phyloP scores from a whole-genome alignment of 2,113 vertebrate genomes.

The Erpornis zantholeuca region DNA sequence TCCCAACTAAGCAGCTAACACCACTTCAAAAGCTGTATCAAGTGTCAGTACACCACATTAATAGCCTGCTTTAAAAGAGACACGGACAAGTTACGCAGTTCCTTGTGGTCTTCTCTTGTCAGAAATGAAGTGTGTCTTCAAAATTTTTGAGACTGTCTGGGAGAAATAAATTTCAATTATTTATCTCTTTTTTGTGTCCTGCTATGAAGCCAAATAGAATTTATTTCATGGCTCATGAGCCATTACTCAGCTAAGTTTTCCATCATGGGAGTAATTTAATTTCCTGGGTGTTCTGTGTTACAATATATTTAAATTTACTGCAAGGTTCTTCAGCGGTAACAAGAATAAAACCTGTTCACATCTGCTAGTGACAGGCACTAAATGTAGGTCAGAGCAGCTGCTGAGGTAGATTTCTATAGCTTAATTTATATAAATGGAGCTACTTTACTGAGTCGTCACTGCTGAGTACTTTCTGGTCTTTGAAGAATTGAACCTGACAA shows the following conservation, averaged over 20 bases:
- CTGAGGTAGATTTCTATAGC: neutral
- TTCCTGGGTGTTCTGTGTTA: neutral
- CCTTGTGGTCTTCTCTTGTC: neutral
- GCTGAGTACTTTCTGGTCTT: neutral
- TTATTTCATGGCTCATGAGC: neutral
- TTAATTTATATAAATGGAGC: neutral
- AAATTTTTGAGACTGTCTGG: neutral
- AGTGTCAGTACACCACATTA: neutral
- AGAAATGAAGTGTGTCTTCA: neutral
- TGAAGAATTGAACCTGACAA: neutral
- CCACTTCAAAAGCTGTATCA: slow-evolving; percentile 3
- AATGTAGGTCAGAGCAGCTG: neutral
- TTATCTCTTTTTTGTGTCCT: neutral
- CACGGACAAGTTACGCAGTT: neutral
- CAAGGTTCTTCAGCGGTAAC: neutral
- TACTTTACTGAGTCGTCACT: neutral
- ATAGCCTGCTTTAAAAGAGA: neutral
- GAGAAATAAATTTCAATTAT: neutral
- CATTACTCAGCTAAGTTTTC: neutral
- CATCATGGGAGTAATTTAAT: neutral
- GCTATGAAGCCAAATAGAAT: neutral
- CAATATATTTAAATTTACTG: neutral
- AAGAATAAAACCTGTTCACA: neutral
- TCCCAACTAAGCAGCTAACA: neutral
- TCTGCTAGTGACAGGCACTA: neutral